A percentile compares a stretch with the other conserved stretches of the same genome.
phyloP scores from a whole-genome alignment of 2,797 vertebrate genomes.

The Anableps anableps region DNA sequence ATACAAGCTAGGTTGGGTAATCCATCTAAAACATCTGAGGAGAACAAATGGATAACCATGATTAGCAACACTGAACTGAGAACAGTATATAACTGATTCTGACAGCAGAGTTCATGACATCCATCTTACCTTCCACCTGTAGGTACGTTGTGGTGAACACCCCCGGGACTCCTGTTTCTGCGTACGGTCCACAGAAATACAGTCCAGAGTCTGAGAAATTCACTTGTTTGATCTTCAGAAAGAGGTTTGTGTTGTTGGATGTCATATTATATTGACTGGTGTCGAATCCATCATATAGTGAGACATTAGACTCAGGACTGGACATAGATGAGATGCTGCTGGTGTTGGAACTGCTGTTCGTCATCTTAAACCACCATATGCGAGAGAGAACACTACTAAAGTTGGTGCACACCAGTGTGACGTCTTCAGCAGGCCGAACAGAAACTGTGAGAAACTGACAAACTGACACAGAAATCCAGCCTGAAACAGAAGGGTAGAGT shows the following conservation, averaged over 20 bases:
- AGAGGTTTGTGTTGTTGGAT: neutral
- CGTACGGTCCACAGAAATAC: slow-evolving; percentile 2
- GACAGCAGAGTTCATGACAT: neutral
- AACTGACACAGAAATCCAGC: slow-evolving; percentile 18
- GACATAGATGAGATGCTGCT: slow-evolving; percentile 18
- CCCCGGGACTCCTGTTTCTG: rapidly evolving
- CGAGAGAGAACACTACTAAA: neutral
- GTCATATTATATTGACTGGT: neutral
- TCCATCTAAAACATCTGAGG: neutral
- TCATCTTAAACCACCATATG: slow-evolving; percentile 41
- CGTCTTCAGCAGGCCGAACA: slow-evolving; percentile 18
- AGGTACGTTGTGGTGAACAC: neutral
- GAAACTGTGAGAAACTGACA: slow-evolving; percentile 1
- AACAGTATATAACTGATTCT: neutral
- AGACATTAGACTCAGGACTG: rapidly evolving
- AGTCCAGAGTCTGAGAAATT: slow-evolving; percentile 11
- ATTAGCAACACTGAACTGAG: neutral
- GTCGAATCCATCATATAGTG: neutral
- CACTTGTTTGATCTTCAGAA: slow-evolving; percentile 20
- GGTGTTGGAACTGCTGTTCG: neutral
- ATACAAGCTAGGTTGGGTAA: neutral
- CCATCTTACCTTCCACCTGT: slow-evolving; percentile 26
- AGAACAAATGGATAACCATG: neutral
- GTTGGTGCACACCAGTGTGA: slow-evolving; percentile 36
- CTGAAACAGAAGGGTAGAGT: neutral